Base-by-base conservation (phyloP, 2,888 invertebrate genomes). In the Iselma pallidipennis region DNA sequence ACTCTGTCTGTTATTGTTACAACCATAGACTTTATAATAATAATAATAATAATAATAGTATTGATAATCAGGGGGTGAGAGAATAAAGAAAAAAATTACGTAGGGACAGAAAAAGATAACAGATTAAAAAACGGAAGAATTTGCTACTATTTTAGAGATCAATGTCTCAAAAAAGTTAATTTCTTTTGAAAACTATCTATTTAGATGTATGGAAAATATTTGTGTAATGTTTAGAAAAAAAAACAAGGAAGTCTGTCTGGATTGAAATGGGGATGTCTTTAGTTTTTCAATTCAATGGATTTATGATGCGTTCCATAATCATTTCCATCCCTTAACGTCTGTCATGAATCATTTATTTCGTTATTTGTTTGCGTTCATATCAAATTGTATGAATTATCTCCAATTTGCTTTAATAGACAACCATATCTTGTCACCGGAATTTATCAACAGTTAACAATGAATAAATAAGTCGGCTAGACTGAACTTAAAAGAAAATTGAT, bases 1-100 rank as follows among this genome's bases (percentile, higher is more conserved):
- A 66, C 71, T 72, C 71, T 71, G 73, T 71, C 71, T 71, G 60
- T 61, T 69, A 70, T 63, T 66, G 66, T 66, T 66, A 54, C 65
- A 63, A 63, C 70, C 69, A 73, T 66, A 68, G 71, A 73, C 66
- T 68, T 70, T 71, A 59, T 42, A 53, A 16, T 37, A 37, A 33
- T 33, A n/a, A 33, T 6, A 33, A 37, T 14, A 37, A 37, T 14
- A n/a, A 37, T 16, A 9, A 16, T 10, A 9, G 45, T 7, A 2
- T 9, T 4, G 45, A 21, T 3, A 12, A 4, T n/a, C n/a, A 21
- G 19, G 21, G 6, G 2, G 21, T 7, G 9, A 45, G 9, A 21
- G 10, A 45, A 12, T 4, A 10, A 12, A 3, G n/a, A n/a, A n/a
- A n/a, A n/a, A n/a, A n/a, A n/a, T n/a, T n/a, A n/a, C n/a, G n/a